A percentile compares a stretch with the other conserved stretches of the same genome.
These are phyloP conservation scores for Latheticus oryzae DNA, from an alignment of 2,888 invertebrate genomes.

Conservation along the genomic window DNA sequence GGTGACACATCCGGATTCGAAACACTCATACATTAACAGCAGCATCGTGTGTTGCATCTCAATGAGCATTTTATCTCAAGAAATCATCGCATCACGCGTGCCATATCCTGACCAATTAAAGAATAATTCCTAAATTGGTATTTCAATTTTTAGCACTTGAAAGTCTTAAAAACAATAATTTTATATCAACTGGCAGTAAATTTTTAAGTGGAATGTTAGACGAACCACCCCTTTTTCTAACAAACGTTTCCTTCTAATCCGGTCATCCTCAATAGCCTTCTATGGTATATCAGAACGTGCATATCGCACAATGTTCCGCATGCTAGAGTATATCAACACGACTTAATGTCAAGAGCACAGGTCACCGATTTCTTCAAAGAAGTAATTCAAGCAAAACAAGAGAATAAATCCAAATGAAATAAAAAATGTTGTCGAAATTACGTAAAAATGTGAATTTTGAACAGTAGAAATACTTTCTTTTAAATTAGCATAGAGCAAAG, in stretches of 20 bases:
- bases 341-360: constrained; percentile 29
- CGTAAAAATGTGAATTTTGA: too few relatives aligned
- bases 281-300: constrained; percentile 33
- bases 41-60: constrained; percentile 22
- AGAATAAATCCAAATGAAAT: background rate
- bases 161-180: too few relatives aligned
- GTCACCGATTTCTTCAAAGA: constrained; percentile 20
- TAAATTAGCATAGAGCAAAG: too few relatives aligned
- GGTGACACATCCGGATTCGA: constrained; percentile 29
- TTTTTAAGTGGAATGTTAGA: too few relatives aligned
- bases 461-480: too few relatives aligned
- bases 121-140: too few relatives aligned
- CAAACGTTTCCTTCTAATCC: too few relatives aligned
- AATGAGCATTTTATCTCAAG: constrained; percentile 21
- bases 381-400: background rate
- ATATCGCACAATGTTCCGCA: constrained; percentile 30
- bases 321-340: constrained; percentile 31
- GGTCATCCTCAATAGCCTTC: constrained; percentile 28
- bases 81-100: constrained; percentile 4
- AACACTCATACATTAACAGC: constrained; percentile 6
- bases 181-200: too few relatives aligned
- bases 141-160: too few relatives aligned
- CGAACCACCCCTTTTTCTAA: too few relatives aligned
- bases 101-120: too few relatives aligned
- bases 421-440: background rate